A percentile compares a stretch with the other conserved stretches of the same genome.
phyloP scores from a whole-genome alignment of 2,888 invertebrate genomes.

The Leistus spinibarbis region DNA sequence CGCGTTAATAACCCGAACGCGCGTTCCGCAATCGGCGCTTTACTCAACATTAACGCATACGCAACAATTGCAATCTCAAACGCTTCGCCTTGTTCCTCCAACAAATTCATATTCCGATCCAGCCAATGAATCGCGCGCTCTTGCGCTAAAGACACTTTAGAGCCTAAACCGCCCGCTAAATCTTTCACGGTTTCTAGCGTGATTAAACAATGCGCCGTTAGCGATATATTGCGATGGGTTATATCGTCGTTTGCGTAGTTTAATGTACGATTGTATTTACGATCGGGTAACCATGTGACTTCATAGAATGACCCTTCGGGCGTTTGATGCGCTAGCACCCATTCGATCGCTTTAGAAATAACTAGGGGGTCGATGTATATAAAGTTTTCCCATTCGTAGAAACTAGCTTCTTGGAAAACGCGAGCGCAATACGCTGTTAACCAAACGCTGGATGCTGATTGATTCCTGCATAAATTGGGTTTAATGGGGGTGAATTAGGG shows the following conservation, averaged over 20 bases:
- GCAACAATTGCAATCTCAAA: constrained; percentile 89
- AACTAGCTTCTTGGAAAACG: constrained; percentile 88
- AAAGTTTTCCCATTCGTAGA: constrained; percentile 97
- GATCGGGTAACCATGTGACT: constrained; percentile 83
- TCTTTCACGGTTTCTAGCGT: constrained; percentile 85
- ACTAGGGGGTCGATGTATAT: constrained; percentile 91
- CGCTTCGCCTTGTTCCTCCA: constrained; percentile 73
- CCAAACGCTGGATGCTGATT: constrained; percentile 88
- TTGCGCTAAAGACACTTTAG: constrained; percentile 77
- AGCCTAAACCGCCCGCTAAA: constrained; percentile 71
- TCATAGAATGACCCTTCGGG: constrained; percentile 89
- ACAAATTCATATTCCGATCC: constrained; percentile 78
- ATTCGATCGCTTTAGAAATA: constrained; percentile 82
- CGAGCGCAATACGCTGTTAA: constrained; percentile 89
- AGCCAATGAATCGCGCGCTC: constrained; percentile 79
- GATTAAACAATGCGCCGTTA: constrained; percentile 93
- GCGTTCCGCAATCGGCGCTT: constrained; percentile 84
- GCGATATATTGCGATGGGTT: constrained; percentile 78
- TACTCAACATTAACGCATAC: constrained; percentile 82
- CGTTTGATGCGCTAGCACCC: constrained; percentile 85
- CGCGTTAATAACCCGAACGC: constrained; percentile 76
- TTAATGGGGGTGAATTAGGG: neutral
- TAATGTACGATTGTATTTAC: constrained; percentile 82
- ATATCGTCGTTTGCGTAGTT: constrained; percentile 62
- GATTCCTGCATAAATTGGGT: constrained; percentile 65